A percentile compares a stretch with the other conserved stretches of the same genome.
These are phyloP conservation scores for Cynodonichthys magdalenae DNA, from an alignment of 2,797 vertebrate species.

Conservation along the genomic window DNA sequence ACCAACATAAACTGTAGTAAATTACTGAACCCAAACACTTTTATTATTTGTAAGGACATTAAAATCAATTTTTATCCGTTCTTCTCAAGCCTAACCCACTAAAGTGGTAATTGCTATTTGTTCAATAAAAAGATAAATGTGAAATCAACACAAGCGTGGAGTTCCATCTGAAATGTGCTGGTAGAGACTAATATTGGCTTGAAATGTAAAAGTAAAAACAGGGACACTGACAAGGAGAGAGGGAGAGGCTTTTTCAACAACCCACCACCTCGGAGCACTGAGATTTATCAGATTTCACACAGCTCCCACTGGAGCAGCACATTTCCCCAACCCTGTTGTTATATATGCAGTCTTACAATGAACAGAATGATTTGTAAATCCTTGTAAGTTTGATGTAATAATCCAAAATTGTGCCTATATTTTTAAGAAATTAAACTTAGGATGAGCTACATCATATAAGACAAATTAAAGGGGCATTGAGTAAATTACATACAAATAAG, in stretches of 20 bases:
- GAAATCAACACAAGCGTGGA: conserved; percentile 4
- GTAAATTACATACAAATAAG: too few relatives aligned
- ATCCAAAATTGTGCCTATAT: too few relatives aligned
- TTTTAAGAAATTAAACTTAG: too few relatives aligned
- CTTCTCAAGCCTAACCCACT: not conserved
- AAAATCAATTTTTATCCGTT: conserved; percentile 8
- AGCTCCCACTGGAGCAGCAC: not conserved
- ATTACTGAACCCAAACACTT: conserved; percentile 6
- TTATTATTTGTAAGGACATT: conserved; percentile 5
- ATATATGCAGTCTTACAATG: not conserved
- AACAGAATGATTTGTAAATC: too few relatives aligned
- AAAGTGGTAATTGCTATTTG: not conserved
- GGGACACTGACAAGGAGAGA: not conserved
- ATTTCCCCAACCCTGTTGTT: not conserved
- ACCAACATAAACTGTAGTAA: not conserved
- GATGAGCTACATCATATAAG: too few relatives aligned
- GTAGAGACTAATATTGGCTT: not conserved
- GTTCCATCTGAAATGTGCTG: not conserved
- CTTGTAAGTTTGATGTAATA: too few relatives aligned
- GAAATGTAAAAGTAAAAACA: not conserved
- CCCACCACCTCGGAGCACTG: not conserved
- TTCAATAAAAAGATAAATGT: not conserved
- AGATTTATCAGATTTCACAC: conserved; percentile 3
- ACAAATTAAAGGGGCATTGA: too few relatives aligned
- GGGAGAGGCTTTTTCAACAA: not conserved